Percentiles rank a stretch among this genome's conserved stretches.
phyloP scores from a whole-genome alignment of 2,888 invertebrate genomes.

The Rhingia rostrata region DNA sequence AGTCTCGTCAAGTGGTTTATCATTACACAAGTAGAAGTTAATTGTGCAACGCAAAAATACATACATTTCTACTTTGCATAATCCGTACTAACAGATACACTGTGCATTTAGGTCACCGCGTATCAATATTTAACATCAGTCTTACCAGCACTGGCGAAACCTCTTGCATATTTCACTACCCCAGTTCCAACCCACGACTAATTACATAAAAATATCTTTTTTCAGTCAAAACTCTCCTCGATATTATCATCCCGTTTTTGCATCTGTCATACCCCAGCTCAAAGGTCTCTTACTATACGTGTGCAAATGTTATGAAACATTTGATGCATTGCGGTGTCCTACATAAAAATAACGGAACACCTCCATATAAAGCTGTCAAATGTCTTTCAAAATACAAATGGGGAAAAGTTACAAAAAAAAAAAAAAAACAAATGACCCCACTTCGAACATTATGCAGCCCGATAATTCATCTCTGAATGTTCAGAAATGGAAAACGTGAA shows the following conservation, averaged over 20 bases:
- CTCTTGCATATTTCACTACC: slow-evolving; percentile 16
- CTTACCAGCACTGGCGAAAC: slow-evolving; percentile 38
- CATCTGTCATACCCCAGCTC: neutral
- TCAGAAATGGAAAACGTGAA: neutral
- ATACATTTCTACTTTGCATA: neutral
- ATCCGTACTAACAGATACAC: neutral
- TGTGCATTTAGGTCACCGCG: slow-evolving; percentile 27
- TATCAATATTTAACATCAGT: slow-evolving; percentile 45
- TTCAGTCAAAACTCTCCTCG: neutral
- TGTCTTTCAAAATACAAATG: slow-evolving; percentile 47
- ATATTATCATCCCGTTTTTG: neutral
- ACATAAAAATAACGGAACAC: slow-evolving; percentile 41
- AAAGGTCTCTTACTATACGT: slow-evolving; percentile 22
- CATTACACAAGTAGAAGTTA: no score
- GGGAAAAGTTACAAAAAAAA: slow-evolving; percentile 19
- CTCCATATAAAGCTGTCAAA: slow-evolving; percentile 49
- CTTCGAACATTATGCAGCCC: slow-evolving; percentile 44
- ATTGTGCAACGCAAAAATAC: no score
- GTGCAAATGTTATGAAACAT: slow-evolving; percentile 61
- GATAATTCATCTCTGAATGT: slow-evolving; percentile 49
- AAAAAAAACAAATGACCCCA: slow-evolving; percentile 1
- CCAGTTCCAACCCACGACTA: slow-evolving; percentile 14
- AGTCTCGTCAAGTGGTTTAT: no score
- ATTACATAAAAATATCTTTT: slow-evolving; percentile 32
- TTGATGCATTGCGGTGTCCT: slow-evolving; percentile 69